These are phyloP conservation scores for Oplegnathus fasciatus DNA, from an alignment of 2,113 vertebrate genomes.

Conservation along the genomic window DNA sequence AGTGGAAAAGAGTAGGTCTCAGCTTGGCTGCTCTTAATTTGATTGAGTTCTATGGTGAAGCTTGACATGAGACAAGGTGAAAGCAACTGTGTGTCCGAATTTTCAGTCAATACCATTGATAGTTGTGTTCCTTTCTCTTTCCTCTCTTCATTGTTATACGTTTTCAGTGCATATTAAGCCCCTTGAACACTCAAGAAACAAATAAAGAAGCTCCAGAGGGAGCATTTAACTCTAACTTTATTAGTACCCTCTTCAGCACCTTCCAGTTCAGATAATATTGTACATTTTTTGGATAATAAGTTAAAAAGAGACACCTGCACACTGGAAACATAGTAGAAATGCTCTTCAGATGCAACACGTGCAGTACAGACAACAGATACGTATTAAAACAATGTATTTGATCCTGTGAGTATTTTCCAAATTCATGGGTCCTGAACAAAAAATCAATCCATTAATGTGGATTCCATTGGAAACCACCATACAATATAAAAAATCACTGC, in stretches of 20 bases:
- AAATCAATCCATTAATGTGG: background rate
- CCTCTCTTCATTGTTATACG: background rate
- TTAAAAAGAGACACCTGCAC: background rate
- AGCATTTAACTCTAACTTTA: background rate
- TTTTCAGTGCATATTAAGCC: background rate
- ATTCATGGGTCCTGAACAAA: background rate
- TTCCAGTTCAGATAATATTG: background rate
- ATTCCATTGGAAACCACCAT: background rate
- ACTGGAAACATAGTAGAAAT: background rate
- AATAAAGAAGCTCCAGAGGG: background rate
- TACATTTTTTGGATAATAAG: background rate
- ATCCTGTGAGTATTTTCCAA: background rate
- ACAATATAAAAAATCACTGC: background rate
- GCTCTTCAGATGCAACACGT: background rate
- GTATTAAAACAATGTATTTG: background rate
- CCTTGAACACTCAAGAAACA: background rate
- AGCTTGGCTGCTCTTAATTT: slow-evolving; percentile 67
- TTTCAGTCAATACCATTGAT: background rate
- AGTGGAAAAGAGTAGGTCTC: slow-evolving; percentile 54
- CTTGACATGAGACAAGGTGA: slow-evolving; percentile 47
- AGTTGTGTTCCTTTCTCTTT: background rate
- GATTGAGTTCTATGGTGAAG: slow-evolving; percentile 59
- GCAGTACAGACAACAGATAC: background rate
- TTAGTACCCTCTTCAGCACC: background rate
- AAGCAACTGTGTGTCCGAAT: slow-evolving; percentile 19